These are phyloP conservation scores for Cichladusa arquata DNA, from an alignment of 2,113 vertebrate genomes.

Conservation along the genomic window DNA sequence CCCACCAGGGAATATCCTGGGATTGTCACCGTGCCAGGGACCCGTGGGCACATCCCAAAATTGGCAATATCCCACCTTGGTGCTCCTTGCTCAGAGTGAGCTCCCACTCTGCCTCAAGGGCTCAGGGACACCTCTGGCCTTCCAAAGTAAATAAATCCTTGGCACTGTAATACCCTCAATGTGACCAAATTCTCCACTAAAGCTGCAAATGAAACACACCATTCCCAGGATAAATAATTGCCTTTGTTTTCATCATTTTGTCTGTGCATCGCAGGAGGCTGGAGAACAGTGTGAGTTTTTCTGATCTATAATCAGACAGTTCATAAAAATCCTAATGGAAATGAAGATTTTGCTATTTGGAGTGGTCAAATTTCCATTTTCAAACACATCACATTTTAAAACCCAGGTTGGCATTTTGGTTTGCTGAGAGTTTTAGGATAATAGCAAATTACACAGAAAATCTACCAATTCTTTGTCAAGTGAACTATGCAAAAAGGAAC, in stretches of 20 bases:
- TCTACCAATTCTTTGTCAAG: constrained; percentile 75
- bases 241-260: constrained; percentile 71
- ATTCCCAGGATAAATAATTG: constrained; percentile 73
- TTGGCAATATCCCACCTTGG: accelerated
- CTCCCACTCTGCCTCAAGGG: neutral
- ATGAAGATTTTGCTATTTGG: constrained; percentile 78
- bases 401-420: constrained; percentile 75
- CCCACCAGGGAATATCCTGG: no score
- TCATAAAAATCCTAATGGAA: constrained; percentile 77
- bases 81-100: neutral
- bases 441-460: constrained; percentile 81
- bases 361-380: constrained; percentile 80
- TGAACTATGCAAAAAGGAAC: constrained; percentile 69
- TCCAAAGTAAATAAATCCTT: neutral
- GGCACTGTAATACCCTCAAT: neutral
- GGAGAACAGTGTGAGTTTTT: constrained; percentile 59
- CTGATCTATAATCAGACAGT: constrained; percentile 74
- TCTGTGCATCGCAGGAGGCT: constrained; percentile 39
- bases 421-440: constrained; percentile 79
- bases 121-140: neutral
- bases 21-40: accelerated
- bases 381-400: constrained; percentile 78
- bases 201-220: constrained; percentile 45
- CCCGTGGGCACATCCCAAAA: accelerated
- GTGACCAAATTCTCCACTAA: neutral